A percentile compares a stretch with the other conserved stretches of the same genome.
Evolutionary conservation across 1,140 invertebrate species (phyloP).

Genomic region (Panagrolaimus sp.): DNA sequence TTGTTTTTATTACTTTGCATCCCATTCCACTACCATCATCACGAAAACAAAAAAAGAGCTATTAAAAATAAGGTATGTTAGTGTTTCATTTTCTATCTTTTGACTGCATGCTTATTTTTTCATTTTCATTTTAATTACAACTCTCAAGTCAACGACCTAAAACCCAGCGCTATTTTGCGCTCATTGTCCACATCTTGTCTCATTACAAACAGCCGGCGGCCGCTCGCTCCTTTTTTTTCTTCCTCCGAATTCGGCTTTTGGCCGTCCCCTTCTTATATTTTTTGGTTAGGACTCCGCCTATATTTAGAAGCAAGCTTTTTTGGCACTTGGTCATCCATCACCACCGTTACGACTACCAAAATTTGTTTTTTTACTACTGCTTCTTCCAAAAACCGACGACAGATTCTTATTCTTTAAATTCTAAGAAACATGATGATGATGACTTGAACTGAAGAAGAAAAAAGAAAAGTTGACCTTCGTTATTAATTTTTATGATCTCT

Average conservation of each 20-base stretch:
- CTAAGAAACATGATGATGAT: too few species aligned
- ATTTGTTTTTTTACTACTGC: too few species aligned
- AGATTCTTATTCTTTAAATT: too few species aligned
- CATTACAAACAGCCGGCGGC: slow-evolving; percentile 5
- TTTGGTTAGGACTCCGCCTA: too few species aligned
- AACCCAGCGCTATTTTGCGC: background rate
- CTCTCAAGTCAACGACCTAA: slow-evolving; percentile 3
- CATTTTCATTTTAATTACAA: slow-evolving; percentile 14
- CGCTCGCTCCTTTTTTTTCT: background rate
- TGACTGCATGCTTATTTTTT: too few species aligned
- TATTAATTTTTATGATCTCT: too few species aligned
- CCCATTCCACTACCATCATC: too few species aligned
- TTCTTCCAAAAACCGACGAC: too few species aligned
- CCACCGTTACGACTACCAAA: background rate
- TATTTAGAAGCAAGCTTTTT: background rate
- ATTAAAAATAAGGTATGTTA: slow-evolving; percentile 8
- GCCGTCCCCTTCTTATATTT: background rate
- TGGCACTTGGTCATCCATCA: slow-evolving; percentile 14
- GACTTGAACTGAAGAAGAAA: too few species aligned
- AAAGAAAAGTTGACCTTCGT: too few species aligned
- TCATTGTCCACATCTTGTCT: slow-evolving; percentile 16
- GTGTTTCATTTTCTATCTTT: background rate
- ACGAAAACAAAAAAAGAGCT: background rate
- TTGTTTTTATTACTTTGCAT: slow-evolving; percentile 6
- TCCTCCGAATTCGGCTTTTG: background rate